A percentile compares a stretch with the other conserved stretches of the same genome.
These are phyloP conservation scores for Falco cherrug DNA, from an alignment of 2,797 vertebrate genomes.

Conservation along the genomic window DNA sequence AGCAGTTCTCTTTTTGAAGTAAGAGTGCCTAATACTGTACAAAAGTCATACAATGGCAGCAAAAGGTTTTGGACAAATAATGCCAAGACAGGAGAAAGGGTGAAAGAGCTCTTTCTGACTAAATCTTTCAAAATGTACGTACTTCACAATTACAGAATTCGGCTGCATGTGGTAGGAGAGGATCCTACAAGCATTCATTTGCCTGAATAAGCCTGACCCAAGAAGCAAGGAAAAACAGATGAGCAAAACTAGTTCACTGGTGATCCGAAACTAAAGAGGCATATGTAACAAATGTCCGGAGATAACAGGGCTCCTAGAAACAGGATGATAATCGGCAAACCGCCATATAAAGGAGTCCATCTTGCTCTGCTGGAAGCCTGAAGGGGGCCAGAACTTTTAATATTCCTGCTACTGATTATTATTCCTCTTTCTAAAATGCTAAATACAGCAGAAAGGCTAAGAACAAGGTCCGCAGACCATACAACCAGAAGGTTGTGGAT, in stretches of 20 bases:
- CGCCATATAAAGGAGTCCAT: neutral
- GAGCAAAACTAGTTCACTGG: neutral
- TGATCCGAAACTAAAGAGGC: neutral
- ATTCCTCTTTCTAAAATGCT: neutral
- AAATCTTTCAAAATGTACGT: neutral
- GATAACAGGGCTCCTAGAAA: neutral
- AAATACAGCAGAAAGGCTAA: neutral
- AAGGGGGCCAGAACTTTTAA: neutral
- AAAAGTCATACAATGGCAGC: neutral
- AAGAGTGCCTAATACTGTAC: neutral
- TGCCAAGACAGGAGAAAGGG: neutral
- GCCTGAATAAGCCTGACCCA: neutral
- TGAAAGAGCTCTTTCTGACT: neutral
- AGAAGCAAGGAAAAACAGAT: neutral
- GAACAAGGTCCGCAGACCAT: neutral
- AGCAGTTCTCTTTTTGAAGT: neutral
- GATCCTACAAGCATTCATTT: neutral
- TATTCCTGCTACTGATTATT: neutral
- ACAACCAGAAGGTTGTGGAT: neutral
- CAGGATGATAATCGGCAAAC: neutral
- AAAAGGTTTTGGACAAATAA: neutral
- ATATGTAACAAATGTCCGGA: neutral
- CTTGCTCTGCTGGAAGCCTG: neutral
- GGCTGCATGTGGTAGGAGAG: neutral
- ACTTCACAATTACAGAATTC: neutral